Evolutionary conservation across 2,888 invertebrate species (phyloP), one percentile per base, ranked within the genome.

Genomic region (Autographa gamma): DNA sequence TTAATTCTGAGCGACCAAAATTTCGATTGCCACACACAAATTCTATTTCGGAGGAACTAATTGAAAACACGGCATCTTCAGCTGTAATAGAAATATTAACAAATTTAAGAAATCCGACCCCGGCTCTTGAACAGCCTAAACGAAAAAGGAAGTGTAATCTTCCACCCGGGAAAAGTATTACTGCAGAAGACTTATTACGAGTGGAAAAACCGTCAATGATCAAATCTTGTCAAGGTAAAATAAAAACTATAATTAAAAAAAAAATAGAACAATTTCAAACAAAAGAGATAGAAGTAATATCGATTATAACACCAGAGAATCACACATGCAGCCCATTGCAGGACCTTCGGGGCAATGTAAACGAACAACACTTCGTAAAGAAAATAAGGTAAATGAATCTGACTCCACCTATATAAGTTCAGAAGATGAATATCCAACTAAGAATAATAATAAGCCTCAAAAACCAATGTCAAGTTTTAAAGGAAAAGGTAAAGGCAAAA

Each of bases 301-400:
- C 32, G 7, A 32, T 32, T 32, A 32, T 32, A 32, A 32, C 32
- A 32, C 32, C 32, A 32, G 32, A 32, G 32, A 32, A 32, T 32
- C 32, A 32, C 32, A 32, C 32, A 32, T 32, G 58, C 34, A 64
- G 62, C 63, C 65, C 52, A 72, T 68, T 58, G 58, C 72, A 65
- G 72, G 65, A 41, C 72, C 67, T 72, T 65, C 68, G 64, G 63
- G 69, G 59, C 69, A 48, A 41, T 56, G 64, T 64, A 69, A 64
- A 64, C 32, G 32, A 32, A 32, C 32, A 32, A 32, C 32, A 32
- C 32, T 32, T 32, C 32, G 32, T 32, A 32, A 32, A 69, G 69
- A 64, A 69, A 64, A 69, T 61, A 71, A 59, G 41, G 66, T 16
- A 60, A n/a, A n/a, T n/a, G n/a, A 66, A 66, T 62, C 71, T 63